phyloP scores from a whole-genome alignment of 2,888 invertebrate genomes.

The Leucozona laternaria region DNA sequence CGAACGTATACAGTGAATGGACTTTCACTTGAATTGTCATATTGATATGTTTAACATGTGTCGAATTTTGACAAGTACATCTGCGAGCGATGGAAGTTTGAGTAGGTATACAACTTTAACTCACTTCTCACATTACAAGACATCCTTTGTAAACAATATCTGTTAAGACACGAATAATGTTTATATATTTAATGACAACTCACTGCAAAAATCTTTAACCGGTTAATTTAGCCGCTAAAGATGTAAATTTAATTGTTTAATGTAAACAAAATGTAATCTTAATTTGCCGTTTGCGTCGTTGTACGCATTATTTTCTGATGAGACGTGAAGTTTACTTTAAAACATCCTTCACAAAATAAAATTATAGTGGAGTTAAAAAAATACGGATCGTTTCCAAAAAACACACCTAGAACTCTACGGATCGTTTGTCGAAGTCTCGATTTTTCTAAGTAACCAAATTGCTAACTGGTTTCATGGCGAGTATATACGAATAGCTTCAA shows the following conservation, averaged over 20 bases:
- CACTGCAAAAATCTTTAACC: not conserved
- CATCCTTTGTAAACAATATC: not conserved
- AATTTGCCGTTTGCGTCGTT: too few relatives aligned
- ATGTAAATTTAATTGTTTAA: not conserved
- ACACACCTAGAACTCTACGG: too few relatives aligned
- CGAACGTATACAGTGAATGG: not conserved
- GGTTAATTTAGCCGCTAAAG: not conserved
- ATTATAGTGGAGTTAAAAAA: too few relatives aligned
- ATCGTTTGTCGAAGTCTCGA: too few relatives aligned
- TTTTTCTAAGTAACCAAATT: too few relatives aligned
- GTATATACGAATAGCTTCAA: too few relatives aligned
- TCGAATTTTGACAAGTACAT: slow-evolving; percentile 65
- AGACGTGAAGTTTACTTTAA: too few relatives aligned
- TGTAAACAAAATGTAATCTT: too few relatives aligned
- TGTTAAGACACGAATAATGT: not conserved
- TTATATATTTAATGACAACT: not conserved
- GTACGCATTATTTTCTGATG: too few relatives aligned
- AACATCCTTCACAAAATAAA: too few relatives aligned
- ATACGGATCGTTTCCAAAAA: too few relatives aligned
- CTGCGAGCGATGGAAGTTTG: slow-evolving; percentile 53
- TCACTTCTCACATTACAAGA: slow-evolving; percentile 4
- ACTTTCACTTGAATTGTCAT: slow-evolving; percentile 68
- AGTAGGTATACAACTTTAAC: slow-evolving; percentile 5
- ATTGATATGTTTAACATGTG: slow-evolving; percentile 63
- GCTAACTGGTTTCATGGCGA: too few relatives aligned